phyloP scores from a whole-genome alignment of 2,888 invertebrate species.

The Tricholauxania praeusta region DNA sequence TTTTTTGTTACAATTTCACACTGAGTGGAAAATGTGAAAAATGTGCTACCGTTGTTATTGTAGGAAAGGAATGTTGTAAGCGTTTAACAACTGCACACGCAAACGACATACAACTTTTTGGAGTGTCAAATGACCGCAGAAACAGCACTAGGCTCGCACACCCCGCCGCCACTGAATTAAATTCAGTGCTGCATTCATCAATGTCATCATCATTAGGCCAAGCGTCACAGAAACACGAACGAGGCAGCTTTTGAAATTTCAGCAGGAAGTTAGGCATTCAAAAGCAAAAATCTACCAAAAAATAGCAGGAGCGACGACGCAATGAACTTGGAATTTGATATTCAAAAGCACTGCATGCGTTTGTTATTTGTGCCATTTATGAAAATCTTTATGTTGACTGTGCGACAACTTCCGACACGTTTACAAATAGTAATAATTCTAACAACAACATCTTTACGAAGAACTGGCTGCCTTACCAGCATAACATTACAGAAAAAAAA shows the following conservation, averaged over 20 bases:
- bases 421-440: conserved; percentile 3
- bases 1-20: conserved; percentile 12
- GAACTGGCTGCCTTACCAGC: too few relatives aligned
- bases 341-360: neutral
- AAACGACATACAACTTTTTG: neutral
- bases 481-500: too few relatives aligned
- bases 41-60: neutral
- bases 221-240: conserved; percentile 5
- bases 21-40: neutral
- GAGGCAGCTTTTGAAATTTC: conserved; percentile 6
- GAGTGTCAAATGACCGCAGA: neutral
- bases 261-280: neutral
- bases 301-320: too few relatives aligned
- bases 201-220: conserved; percentile 18
- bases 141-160: neutral
- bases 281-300: neutral
- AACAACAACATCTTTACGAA: neutral
- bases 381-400: neutral
- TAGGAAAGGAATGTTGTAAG: too few relatives aligned
- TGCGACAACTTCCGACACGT: conserved; percentile 14
- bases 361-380: neutral
- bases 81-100: too few relatives aligned
- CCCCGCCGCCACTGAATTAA: neutral
- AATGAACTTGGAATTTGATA: too few relatives aligned
- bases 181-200: conserved; percentile 1